A percentile compares a stretch with the other conserved stretches of the same genome.
Conservation (phyloP, 2,888 invertebrate genomes). For the Gasteruption jaculator region DNA sequence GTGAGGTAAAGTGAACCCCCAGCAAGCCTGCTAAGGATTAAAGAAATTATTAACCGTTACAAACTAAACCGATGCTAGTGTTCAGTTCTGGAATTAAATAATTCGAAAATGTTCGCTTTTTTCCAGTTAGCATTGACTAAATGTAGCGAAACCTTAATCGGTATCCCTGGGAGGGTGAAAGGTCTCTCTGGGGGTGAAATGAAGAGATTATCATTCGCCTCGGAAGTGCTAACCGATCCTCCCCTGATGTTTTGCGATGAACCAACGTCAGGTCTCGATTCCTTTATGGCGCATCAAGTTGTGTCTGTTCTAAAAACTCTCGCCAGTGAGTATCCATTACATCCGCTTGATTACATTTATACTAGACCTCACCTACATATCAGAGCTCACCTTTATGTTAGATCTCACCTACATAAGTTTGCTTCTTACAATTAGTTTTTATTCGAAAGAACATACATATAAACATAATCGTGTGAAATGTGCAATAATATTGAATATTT, state of each 20-base stretch:
- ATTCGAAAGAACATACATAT: neutral
- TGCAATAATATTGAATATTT: no score
- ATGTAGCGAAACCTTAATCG: conserved; percentile 88
- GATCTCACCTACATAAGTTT: no score
- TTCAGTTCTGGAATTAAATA: neutral
- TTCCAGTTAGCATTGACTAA: conserved; percentile 76
- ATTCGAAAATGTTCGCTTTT: no score
- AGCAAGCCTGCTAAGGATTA: no score
- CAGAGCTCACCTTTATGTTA: no score
- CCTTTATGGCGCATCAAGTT: conserved; percentile 94
- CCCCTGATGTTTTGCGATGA: conserved; percentile 95
- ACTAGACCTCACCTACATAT: no score
- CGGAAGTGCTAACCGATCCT: conserved; percentile 95
- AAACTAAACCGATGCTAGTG: neutral
- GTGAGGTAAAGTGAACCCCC: no score
- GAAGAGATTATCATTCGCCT: conserved; percentile 91
- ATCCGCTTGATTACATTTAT: no score
- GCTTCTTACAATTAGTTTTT: no score
- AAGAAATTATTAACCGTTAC: no score
- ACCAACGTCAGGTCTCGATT: conserved; percentile 94
- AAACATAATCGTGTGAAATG: neutral
- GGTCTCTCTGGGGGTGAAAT: conserved; percentile 96
- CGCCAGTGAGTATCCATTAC: conserved; percentile 57
- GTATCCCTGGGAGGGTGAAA: conserved; percentile 79
- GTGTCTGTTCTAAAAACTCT: conserved; percentile 65